phyloP scores from a whole-genome alignment of 2,888 invertebrate genomes.

The Allolobophora icterica region DNA sequence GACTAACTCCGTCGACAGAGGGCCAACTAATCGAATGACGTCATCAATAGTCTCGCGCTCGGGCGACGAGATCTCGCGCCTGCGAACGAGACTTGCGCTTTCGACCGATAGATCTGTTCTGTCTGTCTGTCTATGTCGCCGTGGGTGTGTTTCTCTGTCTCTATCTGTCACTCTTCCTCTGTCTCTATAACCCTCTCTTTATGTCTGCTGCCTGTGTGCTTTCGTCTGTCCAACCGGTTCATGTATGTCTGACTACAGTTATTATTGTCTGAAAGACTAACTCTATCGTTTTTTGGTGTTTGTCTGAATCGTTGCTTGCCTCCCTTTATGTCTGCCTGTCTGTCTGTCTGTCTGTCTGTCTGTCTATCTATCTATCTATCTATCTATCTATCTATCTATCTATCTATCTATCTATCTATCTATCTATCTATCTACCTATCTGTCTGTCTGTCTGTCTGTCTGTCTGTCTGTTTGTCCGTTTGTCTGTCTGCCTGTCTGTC shows the following conservation, averaged over 20 bases:
- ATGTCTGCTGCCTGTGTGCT: neutral
- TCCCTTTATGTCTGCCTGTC: too few relatives aligned
- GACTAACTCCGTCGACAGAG: neutral
- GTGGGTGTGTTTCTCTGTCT: neutral
- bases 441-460: neutral
- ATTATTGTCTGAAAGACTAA: too few relatives aligned
- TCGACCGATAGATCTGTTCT: neutral
- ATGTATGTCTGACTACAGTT: too few relatives aligned
- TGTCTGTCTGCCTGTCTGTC: neutral
- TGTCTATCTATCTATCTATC: neutral
- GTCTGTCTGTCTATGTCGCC: neutral
- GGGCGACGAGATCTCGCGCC: slow-evolving; percentile 28
- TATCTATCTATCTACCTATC: too few relatives aligned
- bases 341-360: neutral
- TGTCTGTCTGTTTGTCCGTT: neutral
- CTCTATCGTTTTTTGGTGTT: too few relatives aligned
- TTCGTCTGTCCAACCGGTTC: neutral
- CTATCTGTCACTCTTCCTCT: neutral
- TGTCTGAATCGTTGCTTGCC: too few relatives aligned
- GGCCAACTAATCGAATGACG: slow-evolving; percentile 1
- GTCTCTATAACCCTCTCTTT: neutral
- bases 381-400: neutral
- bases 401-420: neutral
- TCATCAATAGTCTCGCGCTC: slow-evolving; percentile 1
- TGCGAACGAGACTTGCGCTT: neutral